Evolutionary conservation across 2,888 invertebrate species (phyloP).

Genomic region (Eupsilia transversa): DNA sequence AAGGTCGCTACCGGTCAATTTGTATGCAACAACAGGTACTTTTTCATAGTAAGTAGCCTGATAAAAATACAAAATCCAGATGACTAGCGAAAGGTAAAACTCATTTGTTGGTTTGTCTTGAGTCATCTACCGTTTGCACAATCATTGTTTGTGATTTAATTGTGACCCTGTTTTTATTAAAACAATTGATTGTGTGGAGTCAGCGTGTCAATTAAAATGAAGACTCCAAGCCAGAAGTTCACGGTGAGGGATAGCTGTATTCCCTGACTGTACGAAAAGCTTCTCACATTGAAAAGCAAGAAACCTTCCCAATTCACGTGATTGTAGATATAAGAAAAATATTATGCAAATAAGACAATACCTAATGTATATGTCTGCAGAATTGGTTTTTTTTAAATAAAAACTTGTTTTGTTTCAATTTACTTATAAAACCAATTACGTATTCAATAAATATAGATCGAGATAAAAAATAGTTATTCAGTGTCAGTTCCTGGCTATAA

Average conservation of each 20-base stretch:
- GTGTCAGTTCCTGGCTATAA: not conserved
- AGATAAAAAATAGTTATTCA: not conserved
- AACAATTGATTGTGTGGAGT: constrained; percentile 45
- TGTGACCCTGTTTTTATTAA: constrained; percentile 10
- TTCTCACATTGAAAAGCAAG: not conserved
- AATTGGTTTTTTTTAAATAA: too few species aligned
- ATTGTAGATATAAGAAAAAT: not conserved
- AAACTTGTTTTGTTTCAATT: not conserved
- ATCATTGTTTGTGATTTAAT: constrained; percentile 28
- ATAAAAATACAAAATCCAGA: constrained; percentile 1
- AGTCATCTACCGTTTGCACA: constrained; percentile 1
- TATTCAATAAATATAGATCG: not conserved
- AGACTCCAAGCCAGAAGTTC: constrained; percentile 6
- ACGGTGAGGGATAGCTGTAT: not conserved
- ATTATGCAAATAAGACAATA: not conserved
- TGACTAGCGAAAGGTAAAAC: constrained; percentile 2
- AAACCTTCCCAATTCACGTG: not conserved
- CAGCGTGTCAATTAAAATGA: constrained; percentile 34
- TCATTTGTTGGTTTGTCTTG: constrained; percentile 5
- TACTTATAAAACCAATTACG: not conserved
- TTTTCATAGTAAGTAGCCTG: not conserved
- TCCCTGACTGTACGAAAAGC: not conserved
- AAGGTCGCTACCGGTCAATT: constrained; percentile 8
- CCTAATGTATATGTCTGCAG: not conserved
- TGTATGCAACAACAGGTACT: not conserved